These are phyloP conservation scores for Aleadryas rufinucha DNA, from an alignment of 2,113 vertebrate species.

Conservation along the genomic window DNA sequence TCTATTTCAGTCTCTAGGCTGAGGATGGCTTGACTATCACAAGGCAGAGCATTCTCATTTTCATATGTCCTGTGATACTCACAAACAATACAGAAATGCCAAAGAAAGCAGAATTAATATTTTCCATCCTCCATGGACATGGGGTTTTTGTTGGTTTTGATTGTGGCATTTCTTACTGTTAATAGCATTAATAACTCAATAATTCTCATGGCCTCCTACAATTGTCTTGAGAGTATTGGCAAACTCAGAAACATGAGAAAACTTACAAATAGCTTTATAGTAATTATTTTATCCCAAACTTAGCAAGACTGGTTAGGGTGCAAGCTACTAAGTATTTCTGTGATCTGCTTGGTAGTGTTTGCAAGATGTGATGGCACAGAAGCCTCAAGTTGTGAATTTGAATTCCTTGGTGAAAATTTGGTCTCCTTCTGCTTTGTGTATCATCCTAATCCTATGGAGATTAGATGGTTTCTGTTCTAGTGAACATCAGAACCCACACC, in stretches of 20 bases:
- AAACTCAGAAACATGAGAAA: neutral
- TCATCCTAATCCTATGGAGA: neutral
- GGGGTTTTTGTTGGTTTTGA: fast-evolving
- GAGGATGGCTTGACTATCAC: neutral
- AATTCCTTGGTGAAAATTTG: neutral
- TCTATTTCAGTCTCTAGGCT: neutral
- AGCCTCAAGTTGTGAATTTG: neutral
- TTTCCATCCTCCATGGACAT: neutral
- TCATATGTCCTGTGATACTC: neutral
- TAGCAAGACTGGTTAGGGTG: neutral
- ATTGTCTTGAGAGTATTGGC: neutral
- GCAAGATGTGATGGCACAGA: neutral
- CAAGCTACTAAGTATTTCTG: neutral
- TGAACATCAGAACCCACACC: neutral
- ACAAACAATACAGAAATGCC: neutral
- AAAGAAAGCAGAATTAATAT: neutral
- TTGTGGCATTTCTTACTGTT: neutral
- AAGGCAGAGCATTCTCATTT: neutral
- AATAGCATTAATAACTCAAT: neutral
- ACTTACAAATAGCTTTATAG: neutral
- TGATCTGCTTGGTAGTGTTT: neutral
- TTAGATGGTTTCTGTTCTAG: neutral
- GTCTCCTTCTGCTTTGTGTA: neutral
- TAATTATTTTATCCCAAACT: neutral
- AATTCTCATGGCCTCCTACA: neutral